phyloP scores from a whole-genome alignment of 2,797 vertebrate species.

The Catharus ustulatus region DNA sequence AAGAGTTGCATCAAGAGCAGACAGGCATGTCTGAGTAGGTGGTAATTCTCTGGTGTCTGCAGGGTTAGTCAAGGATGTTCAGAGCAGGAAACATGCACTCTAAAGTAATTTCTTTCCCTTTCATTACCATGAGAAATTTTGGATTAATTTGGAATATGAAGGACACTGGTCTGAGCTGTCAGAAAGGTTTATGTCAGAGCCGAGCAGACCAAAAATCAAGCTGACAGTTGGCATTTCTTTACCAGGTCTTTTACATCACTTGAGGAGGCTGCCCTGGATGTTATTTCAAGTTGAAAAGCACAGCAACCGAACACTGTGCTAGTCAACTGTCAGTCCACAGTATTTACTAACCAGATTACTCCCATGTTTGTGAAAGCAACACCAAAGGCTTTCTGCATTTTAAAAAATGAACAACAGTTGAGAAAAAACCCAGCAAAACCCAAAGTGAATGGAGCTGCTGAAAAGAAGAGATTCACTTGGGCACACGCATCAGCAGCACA shows the following conservation, averaged over 20 bases:
- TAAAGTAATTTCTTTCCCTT: conserved; percentile 30
- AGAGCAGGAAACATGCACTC: conserved; percentile 8
- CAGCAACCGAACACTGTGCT: neutral
- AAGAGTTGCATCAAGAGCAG: neutral
- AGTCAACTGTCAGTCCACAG: neutral
- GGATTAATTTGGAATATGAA: conserved; percentile 53
- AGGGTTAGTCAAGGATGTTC: conserved; percentile 44
- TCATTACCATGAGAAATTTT: conserved; percentile 44
- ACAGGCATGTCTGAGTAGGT: neutral
- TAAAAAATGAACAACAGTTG: neutral
- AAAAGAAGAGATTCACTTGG: conserved; percentile 8
- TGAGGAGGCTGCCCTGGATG: conserved; percentile 2
- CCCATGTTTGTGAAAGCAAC: neutral
- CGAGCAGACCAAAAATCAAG: conserved; percentile 42
- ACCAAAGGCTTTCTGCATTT: neutral
- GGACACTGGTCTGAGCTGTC: conserved; percentile 57
- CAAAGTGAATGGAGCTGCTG: conserved; percentile 1
- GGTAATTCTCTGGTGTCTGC: conserved; percentile 42
- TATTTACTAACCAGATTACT: conserved; percentile 8
- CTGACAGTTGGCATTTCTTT: conserved; percentile 64
- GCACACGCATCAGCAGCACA: neutral
- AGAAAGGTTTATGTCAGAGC: conserved; percentile 45
- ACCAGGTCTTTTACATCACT: conserved; percentile 45
- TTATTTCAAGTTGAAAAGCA: conserved; percentile 45
- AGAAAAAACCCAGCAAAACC: neutral